These are phyloP conservation scores for Oophaga pumilio DNA, from an alignment of 2,113 vertebrate species.

Conservation along the genomic window DNA sequence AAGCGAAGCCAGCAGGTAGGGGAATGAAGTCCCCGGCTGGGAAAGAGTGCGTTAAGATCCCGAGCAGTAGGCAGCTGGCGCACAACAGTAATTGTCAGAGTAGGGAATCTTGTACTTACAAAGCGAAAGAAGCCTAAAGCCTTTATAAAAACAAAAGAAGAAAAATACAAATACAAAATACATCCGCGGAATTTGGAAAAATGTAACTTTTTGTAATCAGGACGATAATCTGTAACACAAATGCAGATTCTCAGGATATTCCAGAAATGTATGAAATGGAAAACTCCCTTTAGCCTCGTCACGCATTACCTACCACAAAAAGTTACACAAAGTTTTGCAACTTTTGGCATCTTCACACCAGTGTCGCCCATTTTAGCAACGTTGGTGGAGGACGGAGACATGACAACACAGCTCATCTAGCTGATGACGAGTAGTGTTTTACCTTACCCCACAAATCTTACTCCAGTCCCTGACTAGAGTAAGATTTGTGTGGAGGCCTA, in stretches of 20 bases:
- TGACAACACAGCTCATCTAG: too few relatives aligned
- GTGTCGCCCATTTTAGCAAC: too few relatives aligned
- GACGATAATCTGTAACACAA: too few relatives aligned
- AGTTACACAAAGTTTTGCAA: too few relatives aligned
- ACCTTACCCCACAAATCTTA: too few relatives aligned
- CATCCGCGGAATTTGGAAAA: background rate
- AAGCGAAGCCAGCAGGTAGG: constrained; percentile 44
- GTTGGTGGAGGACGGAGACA: too few relatives aligned
- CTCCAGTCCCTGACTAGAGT: too few relatives aligned
- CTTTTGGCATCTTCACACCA: too few relatives aligned
- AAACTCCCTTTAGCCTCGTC: background rate
- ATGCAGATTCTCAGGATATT: too few relatives aligned
- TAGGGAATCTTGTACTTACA: background rate
- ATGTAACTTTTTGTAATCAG: background rate
- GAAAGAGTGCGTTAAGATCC: background rate
- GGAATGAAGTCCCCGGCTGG: constrained; percentile 36
- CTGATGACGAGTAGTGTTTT: too few relatives aligned
- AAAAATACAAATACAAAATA: background rate
- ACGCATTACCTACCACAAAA: too few relatives aligned
- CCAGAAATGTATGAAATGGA: background rate
- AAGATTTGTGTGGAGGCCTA: too few relatives aligned
- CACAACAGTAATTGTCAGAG: constrained; percentile 8
- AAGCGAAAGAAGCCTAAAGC: background rate
- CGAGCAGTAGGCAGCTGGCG: constrained; percentile 7
- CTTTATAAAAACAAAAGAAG: background rate